phyloP scores from a whole-genome alignment of 1,140 invertebrate genomes.

The Brachionus rotundiformis region DNA sequence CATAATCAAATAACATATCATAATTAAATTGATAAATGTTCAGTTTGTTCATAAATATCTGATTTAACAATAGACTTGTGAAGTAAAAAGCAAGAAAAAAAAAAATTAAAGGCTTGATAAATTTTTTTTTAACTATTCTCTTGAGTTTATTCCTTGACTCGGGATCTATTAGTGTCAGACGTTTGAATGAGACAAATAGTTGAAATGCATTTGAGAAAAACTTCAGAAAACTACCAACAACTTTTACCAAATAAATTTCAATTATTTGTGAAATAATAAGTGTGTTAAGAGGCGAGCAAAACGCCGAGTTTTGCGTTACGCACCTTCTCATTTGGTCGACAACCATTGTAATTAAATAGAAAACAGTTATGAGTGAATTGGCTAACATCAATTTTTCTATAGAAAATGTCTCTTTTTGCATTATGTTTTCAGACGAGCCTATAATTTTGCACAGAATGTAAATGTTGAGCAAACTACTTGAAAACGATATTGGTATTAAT shows the following conservation, averaged over 20 bases:
- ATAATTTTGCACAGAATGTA: background rate
- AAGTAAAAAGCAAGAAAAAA: too few species aligned
- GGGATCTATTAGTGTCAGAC: background rate
- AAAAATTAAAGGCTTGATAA: too few species aligned
- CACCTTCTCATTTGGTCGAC: background rate
- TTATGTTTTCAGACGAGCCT: background rate
- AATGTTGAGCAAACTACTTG: background rate
- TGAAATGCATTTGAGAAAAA: background rate
- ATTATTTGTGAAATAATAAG: background rate
- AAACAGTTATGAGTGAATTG: background rate
- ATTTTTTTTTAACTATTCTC: background rate
- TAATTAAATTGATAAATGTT: too few species aligned
- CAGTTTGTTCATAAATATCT: too few species aligned
- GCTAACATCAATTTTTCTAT: background rate
- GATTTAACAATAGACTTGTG: too few species aligned
- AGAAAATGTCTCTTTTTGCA: background rate
- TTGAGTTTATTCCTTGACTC: background rate
- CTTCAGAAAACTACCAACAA: background rate
- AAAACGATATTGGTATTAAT: background rate
- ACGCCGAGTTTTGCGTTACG: background rate
- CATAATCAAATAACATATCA: background rate
- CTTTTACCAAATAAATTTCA: background rate
- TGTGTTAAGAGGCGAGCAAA: background rate
- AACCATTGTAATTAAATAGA: background rate
- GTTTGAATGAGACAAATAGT: background rate